Evolutionary conservation across 2,113 vertebrate species (phyloP), one percentile per base, ranked within the genome.

Genomic region (Clarias batrachus): DNA sequence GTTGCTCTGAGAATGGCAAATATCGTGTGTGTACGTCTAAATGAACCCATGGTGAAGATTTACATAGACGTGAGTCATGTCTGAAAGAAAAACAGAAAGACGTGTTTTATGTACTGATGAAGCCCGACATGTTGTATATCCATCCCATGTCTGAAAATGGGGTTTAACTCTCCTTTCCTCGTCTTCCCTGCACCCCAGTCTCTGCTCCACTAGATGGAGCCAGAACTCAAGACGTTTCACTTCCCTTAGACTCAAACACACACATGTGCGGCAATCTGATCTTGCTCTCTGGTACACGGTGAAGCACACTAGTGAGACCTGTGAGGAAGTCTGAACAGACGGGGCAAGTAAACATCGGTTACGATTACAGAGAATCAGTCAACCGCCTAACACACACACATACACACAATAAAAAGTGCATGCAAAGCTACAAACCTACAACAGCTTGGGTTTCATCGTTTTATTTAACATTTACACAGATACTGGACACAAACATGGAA

Each of bases 171-270:
- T 30, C n/a, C 37, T 16, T 16, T 71, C 19, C 27, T 52, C 4
- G 11, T 25, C 41, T 2, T 62, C 12, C n/a, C 37, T 76, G 56
- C 57, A 85, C 4, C 3, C 14, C 21, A 25, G 11, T 11, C 21
- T 21, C 14, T 30, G 33, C 14, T 85, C 71, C 83, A 85, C 70
- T 23, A 63, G 83, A 60, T 77, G 71, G 71, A 27, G 83, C 14
- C 71, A 65, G 21, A 63, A 59, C n/a, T 54, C 30, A 74, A 74
- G 8, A 37, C 16, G 8, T 63, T 13, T n/a, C 62, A 11, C 60
- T 9, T 41, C 1, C 37, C 8, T 19, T 9, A 8, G 17, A 25
- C 21, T 7, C 33, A 37, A 5, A 21, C 33, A 71, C 68, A 13
- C 11, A 60, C n/a, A 19, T 19, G 0, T 57, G 62, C 54, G 48